Evolutionary conservation across 2,797 vertebrate genomes (phyloP).

Genomic region (Pantherophis alleghaniensis): DNA sequence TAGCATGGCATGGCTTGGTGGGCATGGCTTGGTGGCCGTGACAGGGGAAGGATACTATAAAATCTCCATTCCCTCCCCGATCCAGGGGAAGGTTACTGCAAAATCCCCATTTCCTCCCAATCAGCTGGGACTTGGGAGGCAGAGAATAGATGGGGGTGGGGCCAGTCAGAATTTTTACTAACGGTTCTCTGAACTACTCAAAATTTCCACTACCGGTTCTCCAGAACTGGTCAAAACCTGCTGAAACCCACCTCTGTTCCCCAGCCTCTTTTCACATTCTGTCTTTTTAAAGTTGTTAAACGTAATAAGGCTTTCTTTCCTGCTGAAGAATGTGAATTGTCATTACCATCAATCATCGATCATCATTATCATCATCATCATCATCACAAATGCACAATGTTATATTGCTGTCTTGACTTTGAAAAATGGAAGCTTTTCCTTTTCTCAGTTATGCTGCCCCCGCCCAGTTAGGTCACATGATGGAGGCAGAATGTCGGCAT

Average conservation of each 20-base stretch:
- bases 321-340: constrained; percentile 9
- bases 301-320: neutral
- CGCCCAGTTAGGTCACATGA: neutral
- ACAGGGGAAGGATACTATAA: too few relatives aligned
- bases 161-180: too few relatives aligned
- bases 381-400: neutral
- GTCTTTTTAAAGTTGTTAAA: neutral
- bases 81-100: too few relatives aligned
- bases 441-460: neutral
- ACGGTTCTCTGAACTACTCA: too few relatives aligned
- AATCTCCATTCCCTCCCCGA: too few relatives aligned
- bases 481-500: constrained; percentile 15
- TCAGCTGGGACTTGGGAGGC: too few relatives aligned
- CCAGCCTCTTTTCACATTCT: neutral
- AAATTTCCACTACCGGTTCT: too few relatives aligned
- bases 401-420: constrained; percentile 26
- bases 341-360: neutral
- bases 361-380: neutral
- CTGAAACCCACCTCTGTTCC: neutral
- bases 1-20: too few relatives aligned
- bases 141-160: too few relatives aligned
- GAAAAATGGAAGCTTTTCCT: neutral
- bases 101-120: too few relatives aligned
- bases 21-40: too few relatives aligned
- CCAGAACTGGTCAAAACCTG: too few relatives aligned